Conservation (phyloP, 2,113 vertebrate species). For the Nycticorax nycticorax region DNA sequence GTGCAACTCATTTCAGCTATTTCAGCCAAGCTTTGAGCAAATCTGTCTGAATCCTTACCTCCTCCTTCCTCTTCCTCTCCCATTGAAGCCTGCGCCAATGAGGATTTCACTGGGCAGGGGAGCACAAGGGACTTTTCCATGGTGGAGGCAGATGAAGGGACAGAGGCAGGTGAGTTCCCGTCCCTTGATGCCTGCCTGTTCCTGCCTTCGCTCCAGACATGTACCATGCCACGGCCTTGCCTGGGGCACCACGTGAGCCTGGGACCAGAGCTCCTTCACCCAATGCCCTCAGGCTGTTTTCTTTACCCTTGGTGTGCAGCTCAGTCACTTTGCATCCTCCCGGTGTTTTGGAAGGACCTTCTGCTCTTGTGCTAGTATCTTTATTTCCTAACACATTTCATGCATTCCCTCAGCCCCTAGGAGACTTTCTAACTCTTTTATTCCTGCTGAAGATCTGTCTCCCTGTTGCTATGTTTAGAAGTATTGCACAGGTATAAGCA, state of each 20-base stretch:
- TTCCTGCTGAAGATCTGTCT: background rate
- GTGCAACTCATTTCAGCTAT: background rate
- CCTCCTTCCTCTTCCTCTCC: background rate
- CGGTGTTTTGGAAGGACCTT: background rate
- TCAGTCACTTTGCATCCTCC: background rate
- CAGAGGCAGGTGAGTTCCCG: background rate
- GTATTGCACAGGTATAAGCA: background rate
- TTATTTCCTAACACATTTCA: background rate
- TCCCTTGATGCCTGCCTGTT: background rate
- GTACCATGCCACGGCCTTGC: background rate
- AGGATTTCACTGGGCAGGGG: rapidly evolving
- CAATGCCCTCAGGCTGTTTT: background rate
- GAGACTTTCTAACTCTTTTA: background rate
- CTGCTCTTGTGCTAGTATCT: background rate
- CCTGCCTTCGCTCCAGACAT: background rate
- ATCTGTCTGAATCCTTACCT: background rate
- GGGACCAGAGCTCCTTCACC: background rate
- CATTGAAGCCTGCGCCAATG: background rate
- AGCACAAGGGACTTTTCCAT: rapidly evolving
- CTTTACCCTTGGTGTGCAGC: background rate
- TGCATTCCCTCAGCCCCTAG: background rate
- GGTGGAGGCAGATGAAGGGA: background rate
- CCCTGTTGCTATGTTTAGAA: background rate
- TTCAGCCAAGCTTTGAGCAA: background rate
- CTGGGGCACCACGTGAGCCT: background rate